Base-by-base conservation (phyloP, 2,797 vertebrate species). In the Emys orbicularis region DNA sequence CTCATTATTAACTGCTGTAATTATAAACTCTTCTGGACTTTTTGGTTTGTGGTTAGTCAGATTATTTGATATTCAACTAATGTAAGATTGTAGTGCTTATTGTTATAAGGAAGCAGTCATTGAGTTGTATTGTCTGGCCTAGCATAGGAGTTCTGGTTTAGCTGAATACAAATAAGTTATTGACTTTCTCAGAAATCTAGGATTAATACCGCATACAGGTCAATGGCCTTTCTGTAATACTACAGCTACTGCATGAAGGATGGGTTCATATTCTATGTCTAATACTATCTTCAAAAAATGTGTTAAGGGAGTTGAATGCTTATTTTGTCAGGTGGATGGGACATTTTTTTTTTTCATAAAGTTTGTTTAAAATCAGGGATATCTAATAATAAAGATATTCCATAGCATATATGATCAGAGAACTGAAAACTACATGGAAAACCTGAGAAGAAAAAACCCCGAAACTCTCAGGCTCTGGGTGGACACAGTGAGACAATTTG, bases 31-130 rank as follows among this genome's bases (percentile, higher is more conserved):
- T 16, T 86, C 12, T 1, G 0, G 86, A 86, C 68, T 57, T 23
- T 57, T 93, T 83, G 76, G 87, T 93, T 92, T 76, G 77, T 79
- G 31, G 77, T 96, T 81, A 87, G 83, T 91, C 61, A 74, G 72
- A 82, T 83, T 85, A 94, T 94, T 93, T 95, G 92, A 96, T 34
- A 82, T 94, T 90, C 50, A 89, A n/a, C 54, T 90, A 91, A 90
- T 49, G 76, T 27, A 59, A 65, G 65, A 90, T 4, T 94, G 79
- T 76, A 86, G 37, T 81, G 83, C 74, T 96, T 91, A 93, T 85
- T 90, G 94, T 89, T 95, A 29, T 52, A 61, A 94, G 57, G 90
- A 94, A 83, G 50, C 59, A 65, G 84, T 50, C 16, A 79, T 34
- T 84, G 79, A 93, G 76, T 83, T 95, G 56, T 53, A 87, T 87